phyloP scores from a whole-genome alignment of 2,113 vertebrate species.

The Vidua macroura region DNA sequence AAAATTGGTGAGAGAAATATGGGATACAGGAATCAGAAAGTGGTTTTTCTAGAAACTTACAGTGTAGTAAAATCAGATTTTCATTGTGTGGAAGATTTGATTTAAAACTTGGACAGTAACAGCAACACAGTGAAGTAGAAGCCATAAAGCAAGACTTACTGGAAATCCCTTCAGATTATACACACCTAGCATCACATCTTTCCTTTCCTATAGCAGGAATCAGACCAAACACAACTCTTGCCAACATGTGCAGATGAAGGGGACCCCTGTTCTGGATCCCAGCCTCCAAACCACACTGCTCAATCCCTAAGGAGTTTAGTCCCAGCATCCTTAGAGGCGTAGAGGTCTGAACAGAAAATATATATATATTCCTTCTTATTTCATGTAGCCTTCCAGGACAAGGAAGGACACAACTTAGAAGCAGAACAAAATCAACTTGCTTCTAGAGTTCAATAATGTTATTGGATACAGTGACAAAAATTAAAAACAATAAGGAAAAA shows the following conservation, averaged over 20 bases:
- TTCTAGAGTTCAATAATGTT: not conserved
- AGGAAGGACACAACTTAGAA: not conserved
- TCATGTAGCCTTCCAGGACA: not conserved
- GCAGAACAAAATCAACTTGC: not conserved
- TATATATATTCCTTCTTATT: not conserved
- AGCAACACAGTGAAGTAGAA: not conserved
- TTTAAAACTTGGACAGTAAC: not conserved
- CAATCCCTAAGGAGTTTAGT: not conserved
- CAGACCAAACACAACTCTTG: not conserved
- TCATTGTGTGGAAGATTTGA: not conserved
- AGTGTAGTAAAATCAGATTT: conserved; percentile 4
- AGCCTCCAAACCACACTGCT: not conserved
- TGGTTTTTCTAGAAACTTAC: not conserved
- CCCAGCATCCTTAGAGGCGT: not conserved
- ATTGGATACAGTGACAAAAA: not conserved
- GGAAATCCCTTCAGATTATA: not conserved
- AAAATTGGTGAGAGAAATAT: not conserved
- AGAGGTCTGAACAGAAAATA: not conserved
- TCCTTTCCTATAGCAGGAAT: not conserved
- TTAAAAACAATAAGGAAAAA: not conserved
- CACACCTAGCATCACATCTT: not conserved
- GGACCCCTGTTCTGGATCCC: not conserved
- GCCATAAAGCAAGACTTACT: not conserved
- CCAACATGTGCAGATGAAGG: not conserved
- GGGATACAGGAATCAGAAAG: not conserved